Conservation (phyloP, 92 coral and sea anemone species). For the Palythoa grandis region DNA sequence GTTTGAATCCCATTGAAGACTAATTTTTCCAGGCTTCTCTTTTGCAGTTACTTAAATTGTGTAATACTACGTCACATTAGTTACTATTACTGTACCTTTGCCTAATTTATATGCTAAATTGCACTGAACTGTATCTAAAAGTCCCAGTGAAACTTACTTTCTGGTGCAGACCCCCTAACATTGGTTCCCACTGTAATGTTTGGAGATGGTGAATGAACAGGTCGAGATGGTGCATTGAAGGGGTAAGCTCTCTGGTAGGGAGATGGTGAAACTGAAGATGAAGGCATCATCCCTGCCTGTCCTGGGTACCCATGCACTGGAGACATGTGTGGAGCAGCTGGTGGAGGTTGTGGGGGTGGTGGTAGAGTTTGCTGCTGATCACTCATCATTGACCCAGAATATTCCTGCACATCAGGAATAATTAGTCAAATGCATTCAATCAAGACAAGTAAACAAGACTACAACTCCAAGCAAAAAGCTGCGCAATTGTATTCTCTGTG, state of each 20-base stretch:
- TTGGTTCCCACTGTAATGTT: conserved; percentile 86
- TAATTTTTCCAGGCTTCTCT: too few species aligned
- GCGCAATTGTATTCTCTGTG: too few species aligned
- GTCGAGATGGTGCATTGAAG: conserved; percentile 51
- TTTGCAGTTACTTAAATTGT: too few species aligned
- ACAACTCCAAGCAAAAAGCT: too few species aligned
- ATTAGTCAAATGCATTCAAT: too few species aligned
- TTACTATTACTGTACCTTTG: too few species aligned
- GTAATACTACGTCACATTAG: too few species aligned
- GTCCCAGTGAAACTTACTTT: conserved; percentile 49
- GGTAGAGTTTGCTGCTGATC: conserved; percentile 61
- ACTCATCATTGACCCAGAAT: conserved; percentile 50
- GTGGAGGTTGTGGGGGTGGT: conserved; percentile 53
- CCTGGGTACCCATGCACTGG: conserved; percentile 57
- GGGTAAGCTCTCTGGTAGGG: conserved; percentile 36
- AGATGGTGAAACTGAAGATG: conserved; percentile 13
- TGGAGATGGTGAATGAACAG: conserved; percentile 87
- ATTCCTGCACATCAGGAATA: conserved; percentile 53
- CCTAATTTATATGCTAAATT: too few species aligned
- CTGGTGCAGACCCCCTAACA: conserved; percentile 67
- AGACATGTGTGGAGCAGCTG: conserved; percentile 58
- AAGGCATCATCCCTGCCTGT: conserved; percentile 41
- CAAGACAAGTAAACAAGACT: too few species aligned
- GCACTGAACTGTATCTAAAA: too few species aligned
- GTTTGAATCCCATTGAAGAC: too few species aligned